Base-by-base conservation (phyloP, 1,140 invertebrate genomes). In the Drosophila oshimai region DNA sequence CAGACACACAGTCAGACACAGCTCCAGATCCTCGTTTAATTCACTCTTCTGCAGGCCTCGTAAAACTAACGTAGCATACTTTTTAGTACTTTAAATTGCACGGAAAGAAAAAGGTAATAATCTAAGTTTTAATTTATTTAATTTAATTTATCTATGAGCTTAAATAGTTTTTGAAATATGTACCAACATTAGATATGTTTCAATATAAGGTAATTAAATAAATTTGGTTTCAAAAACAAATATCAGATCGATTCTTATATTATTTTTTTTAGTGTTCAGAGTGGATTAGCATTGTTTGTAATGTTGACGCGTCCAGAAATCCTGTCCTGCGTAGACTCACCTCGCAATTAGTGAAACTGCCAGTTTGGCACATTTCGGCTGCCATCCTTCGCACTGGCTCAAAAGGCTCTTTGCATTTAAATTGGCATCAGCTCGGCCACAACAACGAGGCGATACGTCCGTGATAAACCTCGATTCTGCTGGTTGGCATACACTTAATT, bases 391-490 rank as follows among this genome's bases (percentile, higher is more conserved):
- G 39, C 37, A 60, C 44, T 57, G 67, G 36, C 76, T 69, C 62
- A 69, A 69, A 87, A 80, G 68, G 41, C 62, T 62, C 69, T 86
- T 86, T 81, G 76, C 81, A 87, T 86, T 81, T 87, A 65, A 86
- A 87, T 86, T 87, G 76, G 72, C 78, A 65, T 70, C 57, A 49
- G 24, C 47, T 46, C 29, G 26, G 20, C 29, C 62, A 29, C 41
- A 36, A 58, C 44, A 73, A 47, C 41, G 26, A 18, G 37, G 9
- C 41, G 71, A 34, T 42, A 61, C 53, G 51, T 53, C 54, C 46
- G 44, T 65, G 65, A 61, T 70, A 62, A 51, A 61, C 45, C 69
- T 46, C 70, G 26, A 46, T 65, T 33, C 33, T 12, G 20, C 29
- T 20, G 36, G n/a, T 24, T 53, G 37, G 54, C 42, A 67, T 57